phyloP scores from a whole-genome alignment of 2,113 vertebrate genomes.

The Nerophis ophidion region DNA sequence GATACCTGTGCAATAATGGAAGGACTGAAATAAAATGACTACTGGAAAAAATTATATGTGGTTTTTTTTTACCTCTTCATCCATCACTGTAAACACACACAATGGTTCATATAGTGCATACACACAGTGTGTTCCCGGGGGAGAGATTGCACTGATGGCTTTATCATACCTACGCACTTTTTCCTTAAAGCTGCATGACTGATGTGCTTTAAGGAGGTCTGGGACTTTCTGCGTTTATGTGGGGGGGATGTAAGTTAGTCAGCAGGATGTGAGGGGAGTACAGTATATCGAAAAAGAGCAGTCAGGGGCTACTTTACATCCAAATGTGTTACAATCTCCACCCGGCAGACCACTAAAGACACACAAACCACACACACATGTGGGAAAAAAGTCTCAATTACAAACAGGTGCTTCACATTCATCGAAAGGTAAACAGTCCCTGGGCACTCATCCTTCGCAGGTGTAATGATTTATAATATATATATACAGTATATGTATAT shows the following conservation, averaged over 20 bases:
- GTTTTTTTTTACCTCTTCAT: conserved; percentile 15
- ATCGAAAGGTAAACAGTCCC: conserved; percentile 34
- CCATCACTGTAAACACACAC: conserved; percentile 20
- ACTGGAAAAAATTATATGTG: conserved; percentile 9
- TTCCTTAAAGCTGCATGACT: no score
- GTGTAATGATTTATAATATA: conserved; percentile 33
- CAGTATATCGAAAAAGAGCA: conserved; percentile 10
- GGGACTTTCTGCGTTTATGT: not conserved
- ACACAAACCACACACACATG: conserved; percentile 16
- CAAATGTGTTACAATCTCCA: conserved; percentile 24
- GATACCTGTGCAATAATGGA: not conserved
- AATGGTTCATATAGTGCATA: not conserved
- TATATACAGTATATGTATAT: not conserved
- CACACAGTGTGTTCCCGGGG: not conserved
- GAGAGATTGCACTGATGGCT: conserved; percentile 4
- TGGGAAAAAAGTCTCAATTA: conserved; percentile 8
- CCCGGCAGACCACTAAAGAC: conserved; percentile 6
- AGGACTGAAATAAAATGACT: conserved; percentile 9
- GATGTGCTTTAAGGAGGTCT: not conserved
- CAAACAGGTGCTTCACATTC: conserved; percentile 12
- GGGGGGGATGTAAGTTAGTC: conserved; percentile 4
- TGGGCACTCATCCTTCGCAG: conserved; percentile 18
- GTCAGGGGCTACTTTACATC: conserved; percentile 14
- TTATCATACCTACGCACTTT: not conserved
- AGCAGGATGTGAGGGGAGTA: conserved; percentile 10